Evolutionary conservation across 2,113 vertebrate species (phyloP).

Genomic region (Leptosomus discolor): DNA sequence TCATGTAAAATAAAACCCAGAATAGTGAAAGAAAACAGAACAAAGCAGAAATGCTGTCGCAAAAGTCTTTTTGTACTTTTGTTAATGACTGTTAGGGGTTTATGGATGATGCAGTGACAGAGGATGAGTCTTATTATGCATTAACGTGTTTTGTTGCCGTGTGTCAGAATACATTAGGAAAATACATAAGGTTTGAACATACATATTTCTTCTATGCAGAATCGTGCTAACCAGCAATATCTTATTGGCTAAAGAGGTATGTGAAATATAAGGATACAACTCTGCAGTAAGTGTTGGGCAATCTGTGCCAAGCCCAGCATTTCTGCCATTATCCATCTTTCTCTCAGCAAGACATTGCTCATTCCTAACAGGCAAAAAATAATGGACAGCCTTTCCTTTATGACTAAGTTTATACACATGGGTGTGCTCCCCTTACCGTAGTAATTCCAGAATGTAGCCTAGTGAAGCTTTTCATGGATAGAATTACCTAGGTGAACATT

Average conservation of each 20-base stretch:
- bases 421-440: rapidly evolving
- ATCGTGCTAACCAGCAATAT: not conserved
- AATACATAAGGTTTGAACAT: rapidly evolving
- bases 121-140: not conserved
- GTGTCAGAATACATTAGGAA: not conserved
- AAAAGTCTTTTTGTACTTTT: not conserved
- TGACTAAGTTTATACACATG: not conserved
- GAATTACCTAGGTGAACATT: not conserved
- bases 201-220: not conserved
- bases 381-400: not conserved
- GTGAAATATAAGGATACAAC: not conserved
- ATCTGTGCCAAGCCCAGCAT: not conserved
- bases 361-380: not conserved
- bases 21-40: not conserved
- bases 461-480: not conserved
- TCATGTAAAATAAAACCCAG: not conserved
- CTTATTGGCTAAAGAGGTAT: not conserved
- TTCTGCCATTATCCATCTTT: not conserved
- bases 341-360: not conserved
- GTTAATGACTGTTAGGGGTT: not conserved
- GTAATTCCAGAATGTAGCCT: not conserved
- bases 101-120: not conserved
- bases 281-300: not conserved
- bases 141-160: not conserved
- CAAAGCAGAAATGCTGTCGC: not conserved